Base-by-base conservation (phyloP, 2,888 invertebrate species). In the Hydrotaea diabolus region DNA sequence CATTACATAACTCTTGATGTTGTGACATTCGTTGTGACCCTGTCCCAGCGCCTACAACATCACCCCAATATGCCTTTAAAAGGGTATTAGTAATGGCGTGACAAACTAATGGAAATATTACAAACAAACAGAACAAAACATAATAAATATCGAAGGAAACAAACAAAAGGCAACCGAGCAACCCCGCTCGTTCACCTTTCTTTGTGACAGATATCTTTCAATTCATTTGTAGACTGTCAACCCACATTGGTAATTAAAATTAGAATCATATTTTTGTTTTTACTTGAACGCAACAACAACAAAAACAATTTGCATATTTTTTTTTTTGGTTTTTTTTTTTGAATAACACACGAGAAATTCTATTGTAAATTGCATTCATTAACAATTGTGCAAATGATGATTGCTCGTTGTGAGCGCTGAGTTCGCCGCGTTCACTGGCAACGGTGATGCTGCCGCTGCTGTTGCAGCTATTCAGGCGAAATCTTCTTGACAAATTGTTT, bases 121-220 rank as follows among this genome's bases (percentile, higher is more conserved):
- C 39, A 39, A 39, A 31, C 39, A 39, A 11, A 39, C 9, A 4
- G 39, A 39, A 39, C 11, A 8, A 39, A 13, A 39, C 9, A 39
- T n/a, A n/a, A 36, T 8, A 8, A 36, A 36, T 8, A 36, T 5
- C 36, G 36, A 39, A 8, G 9, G 9, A 9, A 13, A 39, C 39
- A 39, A 31, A 31, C n/a, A 31, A 31, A 31, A 31, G 31, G 2
- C 31, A 31, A 31, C 39, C 13, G 9, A 39, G 7, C 39, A 39
- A 39, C 39, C 39, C 39, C 39, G 39, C 39, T 11, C 9, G 39
- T 39, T 39, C 49, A 59, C 13, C 26, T 59, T 59, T 39, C 0
- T 69, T 85, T 85, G 76, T 85, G 85, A 82, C 85, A 85, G 82
- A 85, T 76, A 82, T 85, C 78, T 79, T 82, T 85, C 85, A 82